These are phyloP conservation scores for Chrysocyon brachyurus DNA, from an alignment of 2,797 vertebrate genomes.

Conservation along the genomic window DNA sequence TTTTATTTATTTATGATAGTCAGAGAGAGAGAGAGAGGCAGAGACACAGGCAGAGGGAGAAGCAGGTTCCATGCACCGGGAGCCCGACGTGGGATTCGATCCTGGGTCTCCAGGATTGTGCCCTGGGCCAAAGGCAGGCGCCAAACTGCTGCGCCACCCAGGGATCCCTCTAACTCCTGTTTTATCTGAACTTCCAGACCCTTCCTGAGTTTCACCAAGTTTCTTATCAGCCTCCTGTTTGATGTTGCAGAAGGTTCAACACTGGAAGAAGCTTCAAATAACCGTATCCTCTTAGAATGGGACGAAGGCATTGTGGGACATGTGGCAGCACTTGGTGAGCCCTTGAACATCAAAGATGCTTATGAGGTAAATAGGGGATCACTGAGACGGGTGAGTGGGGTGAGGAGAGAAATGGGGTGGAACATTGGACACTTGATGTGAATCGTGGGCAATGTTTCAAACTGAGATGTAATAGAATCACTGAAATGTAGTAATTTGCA, in stretches of 20 bases:
- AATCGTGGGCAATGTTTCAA: neutral
- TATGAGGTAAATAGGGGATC: conserved; percentile 93
- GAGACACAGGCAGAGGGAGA: too few relatives aligned
- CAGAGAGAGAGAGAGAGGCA: too few relatives aligned
- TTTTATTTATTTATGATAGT: too few relatives aligned
- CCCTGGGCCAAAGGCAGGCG: too few relatives aligned
- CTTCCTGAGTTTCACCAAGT: conserved; percentile 87
- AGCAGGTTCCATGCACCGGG: too few relatives aligned
- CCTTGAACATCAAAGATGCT: conserved; percentile 97
- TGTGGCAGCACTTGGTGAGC: conserved; percentile 95
- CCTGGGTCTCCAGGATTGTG: too few relatives aligned
- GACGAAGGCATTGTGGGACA: conserved; percentile 99
- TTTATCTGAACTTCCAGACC: too few relatives aligned
- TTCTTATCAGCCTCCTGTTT: conserved; percentile 96
- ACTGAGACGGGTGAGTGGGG: fast-evolving
- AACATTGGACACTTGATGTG: fast-evolving
- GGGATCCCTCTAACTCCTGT: too few relatives aligned
- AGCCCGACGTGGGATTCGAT: too few relatives aligned
- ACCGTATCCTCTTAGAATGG: conserved; percentile 96
- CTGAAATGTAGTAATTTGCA: neutral
- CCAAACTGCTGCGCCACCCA: too few relatives aligned
- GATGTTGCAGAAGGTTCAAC: conserved; percentile 98
- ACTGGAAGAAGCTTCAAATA: conserved; percentile 96
- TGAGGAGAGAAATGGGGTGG: neutral
- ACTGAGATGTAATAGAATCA: too few relatives aligned